A percentile compares a stretch with the other conserved stretches of the same genome.
Conservation (phyloP, 1,140 invertebrate species). For the Cotesia typhae region DNA sequence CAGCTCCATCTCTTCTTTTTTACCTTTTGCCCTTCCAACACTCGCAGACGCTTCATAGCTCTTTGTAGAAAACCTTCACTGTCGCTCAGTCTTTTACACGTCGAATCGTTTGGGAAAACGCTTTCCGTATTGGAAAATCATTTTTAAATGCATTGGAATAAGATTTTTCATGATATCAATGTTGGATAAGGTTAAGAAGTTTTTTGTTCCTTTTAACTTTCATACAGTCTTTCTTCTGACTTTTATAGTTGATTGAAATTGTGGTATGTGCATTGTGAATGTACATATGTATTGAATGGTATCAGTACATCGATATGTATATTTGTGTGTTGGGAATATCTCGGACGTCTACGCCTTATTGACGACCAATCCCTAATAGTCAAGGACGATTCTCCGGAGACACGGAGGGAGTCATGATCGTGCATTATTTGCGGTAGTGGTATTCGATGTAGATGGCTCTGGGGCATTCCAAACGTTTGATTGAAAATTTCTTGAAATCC, state of each 20-base stretch:
- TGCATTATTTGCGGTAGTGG: conserved; percentile 60
- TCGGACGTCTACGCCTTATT: conserved; percentile 16
- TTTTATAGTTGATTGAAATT: no score
- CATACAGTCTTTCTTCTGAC: background rate
- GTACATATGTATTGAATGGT: no score
- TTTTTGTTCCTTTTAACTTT: background rate
- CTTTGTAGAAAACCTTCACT: no score
- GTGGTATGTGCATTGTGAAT: background rate
- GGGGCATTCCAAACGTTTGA: conserved; percentile 62
- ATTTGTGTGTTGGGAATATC: conserved; percentile 7
- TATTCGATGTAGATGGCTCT: conserved; percentile 57
- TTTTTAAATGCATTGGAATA: conserved; percentile 9
- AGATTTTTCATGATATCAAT: background rate
- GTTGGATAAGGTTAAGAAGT: background rate
- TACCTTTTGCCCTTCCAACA: conserved; percentile 7
- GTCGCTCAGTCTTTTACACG: conserved; percentile 7
- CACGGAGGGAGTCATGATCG: conserved; percentile 35
- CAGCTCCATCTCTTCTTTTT: no score
- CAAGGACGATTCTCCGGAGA: conserved; percentile 24
- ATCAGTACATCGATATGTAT: background rate
- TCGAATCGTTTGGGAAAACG: background rate
- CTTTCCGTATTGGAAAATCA: background rate
- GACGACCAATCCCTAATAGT: conserved; percentile 24
- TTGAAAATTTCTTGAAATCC: conserved; percentile 65
- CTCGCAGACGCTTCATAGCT: background rate